These are phyloP conservation scores for Acanthornis magna DNA, from an alignment of 2,797 vertebrate species.

Conservation along the genomic window DNA sequence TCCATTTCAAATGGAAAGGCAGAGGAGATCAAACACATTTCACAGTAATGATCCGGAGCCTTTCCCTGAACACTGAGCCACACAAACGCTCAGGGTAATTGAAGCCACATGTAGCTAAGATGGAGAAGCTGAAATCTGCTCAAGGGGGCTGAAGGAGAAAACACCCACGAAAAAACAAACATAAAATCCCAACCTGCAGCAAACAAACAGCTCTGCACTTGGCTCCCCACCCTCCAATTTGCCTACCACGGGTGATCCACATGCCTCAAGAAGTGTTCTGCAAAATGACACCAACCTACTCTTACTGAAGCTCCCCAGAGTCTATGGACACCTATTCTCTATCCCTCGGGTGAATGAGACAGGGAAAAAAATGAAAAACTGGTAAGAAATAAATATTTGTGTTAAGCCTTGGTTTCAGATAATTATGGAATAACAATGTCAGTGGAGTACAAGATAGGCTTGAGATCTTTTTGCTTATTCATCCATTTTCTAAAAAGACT, in stretches of 20 bases:
- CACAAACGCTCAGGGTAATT: constrained; percentile 46
- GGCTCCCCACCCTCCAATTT: neutral
- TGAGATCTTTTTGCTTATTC: constrained; percentile 14
- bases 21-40: constrained; percentile 68
- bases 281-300: neutral
- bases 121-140: constrained; percentile 43
- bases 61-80: constrained; percentile 20
- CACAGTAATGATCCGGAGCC: constrained; percentile 45
- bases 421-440: neutral
- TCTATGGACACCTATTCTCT: neutral
- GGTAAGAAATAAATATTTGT: neutral
- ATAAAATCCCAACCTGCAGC: constrained; percentile 19
- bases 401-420: neutral
- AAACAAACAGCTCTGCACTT: neutral
- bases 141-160: neutral
- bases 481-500: neutral
- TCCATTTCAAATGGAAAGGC: constrained; percentile 71
- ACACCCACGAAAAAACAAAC: constrained; percentile 40
- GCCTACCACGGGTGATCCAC: neutral
- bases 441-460: neutral
- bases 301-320: neutral
- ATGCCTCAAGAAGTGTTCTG: neutral
- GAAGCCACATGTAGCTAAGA: constrained; percentile 34
- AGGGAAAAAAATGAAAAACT: neutral
- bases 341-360: neutral